These are phyloP conservation scores for Lasius fuliginosus DNA, from an alignment of 2,888 invertebrate species.

Conservation along the genomic window DNA sequence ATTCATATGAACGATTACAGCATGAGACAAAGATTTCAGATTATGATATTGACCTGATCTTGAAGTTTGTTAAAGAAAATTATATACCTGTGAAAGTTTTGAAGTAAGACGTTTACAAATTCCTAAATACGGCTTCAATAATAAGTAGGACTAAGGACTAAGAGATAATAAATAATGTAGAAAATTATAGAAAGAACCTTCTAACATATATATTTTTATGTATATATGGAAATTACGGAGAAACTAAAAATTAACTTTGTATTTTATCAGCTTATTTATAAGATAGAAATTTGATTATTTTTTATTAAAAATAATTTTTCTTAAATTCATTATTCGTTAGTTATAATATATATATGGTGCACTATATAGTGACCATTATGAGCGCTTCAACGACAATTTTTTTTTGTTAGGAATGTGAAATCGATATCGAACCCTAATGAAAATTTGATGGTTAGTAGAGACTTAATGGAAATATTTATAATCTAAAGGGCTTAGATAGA, in stretches of 20 bases:
- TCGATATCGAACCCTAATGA: background rate
- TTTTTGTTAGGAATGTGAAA: background rate
- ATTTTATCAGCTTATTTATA: background rate
- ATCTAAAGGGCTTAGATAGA: conserved; percentile 8
- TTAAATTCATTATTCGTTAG: background rate
- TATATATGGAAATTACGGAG: background rate
- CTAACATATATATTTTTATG: background rate
- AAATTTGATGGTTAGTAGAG: conserved; percentile 10
- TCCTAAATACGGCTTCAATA: background rate
- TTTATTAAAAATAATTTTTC: conserved; percentile 9
- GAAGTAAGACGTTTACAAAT: background rate
- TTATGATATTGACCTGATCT: background rate
- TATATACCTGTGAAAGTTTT: background rate
- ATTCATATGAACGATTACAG: background rate
- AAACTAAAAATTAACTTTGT: background rate
- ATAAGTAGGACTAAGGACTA: background rate
- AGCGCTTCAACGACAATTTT: background rate
- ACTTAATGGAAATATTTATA: conserved; percentile 26
- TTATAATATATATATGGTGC: background rate
- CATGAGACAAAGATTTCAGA: background rate
- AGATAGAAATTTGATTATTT: background rate
- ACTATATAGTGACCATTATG: background rate
- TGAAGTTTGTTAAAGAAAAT: background rate
- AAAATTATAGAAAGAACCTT: background rate
- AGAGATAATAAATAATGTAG: background rate